Evolutionary conservation across 2,113 vertebrate genomes (phyloP).

Genomic region (Tretioscincus oriximinensis): DNA sequence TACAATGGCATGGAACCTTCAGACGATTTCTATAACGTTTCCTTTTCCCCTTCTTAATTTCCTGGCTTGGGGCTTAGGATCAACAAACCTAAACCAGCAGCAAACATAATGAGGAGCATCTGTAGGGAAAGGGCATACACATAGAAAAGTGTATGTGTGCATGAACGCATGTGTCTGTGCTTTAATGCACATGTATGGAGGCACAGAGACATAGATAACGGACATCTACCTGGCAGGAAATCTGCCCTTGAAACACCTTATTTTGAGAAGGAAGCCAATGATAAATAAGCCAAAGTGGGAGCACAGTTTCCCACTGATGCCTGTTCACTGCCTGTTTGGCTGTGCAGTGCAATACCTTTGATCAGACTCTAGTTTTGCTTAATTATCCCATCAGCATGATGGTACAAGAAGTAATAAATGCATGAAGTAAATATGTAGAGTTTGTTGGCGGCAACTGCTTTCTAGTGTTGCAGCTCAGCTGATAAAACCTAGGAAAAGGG

Average conservation of each 20-base stretch:
- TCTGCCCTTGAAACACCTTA: background rate
- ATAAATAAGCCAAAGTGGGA: background rate
- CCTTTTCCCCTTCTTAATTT: conserved; percentile 20
- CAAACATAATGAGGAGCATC: conserved; percentile 24
- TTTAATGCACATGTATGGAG: background rate
- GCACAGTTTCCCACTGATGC: background rate
- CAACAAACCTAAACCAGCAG: conserved; percentile 31
- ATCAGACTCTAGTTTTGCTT: background rate
- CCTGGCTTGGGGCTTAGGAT: conserved; percentile 16
- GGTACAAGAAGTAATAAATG: background rate
- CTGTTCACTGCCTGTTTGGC: background rate
- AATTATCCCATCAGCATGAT: background rate
- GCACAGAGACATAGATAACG: background rate
- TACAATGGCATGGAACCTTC: background rate
- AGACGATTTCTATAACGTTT: conserved; percentile 19
- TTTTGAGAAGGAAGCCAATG: background rate
- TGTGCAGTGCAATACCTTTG: background rate
- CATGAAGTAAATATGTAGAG: background rate
- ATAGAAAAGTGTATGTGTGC: conserved; percentile 1
- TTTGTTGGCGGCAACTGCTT: no score
- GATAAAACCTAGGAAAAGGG: background rate
- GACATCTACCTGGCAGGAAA: background rate
- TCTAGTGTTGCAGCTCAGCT: background rate
- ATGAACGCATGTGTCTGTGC: background rate
- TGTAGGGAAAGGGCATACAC: background rate